A percentile compares a stretch with the other conserved stretches of the same genome.
Conservation (phyloP, 2,888 invertebrate species). For the Cosmopolites sordidus region DNA sequence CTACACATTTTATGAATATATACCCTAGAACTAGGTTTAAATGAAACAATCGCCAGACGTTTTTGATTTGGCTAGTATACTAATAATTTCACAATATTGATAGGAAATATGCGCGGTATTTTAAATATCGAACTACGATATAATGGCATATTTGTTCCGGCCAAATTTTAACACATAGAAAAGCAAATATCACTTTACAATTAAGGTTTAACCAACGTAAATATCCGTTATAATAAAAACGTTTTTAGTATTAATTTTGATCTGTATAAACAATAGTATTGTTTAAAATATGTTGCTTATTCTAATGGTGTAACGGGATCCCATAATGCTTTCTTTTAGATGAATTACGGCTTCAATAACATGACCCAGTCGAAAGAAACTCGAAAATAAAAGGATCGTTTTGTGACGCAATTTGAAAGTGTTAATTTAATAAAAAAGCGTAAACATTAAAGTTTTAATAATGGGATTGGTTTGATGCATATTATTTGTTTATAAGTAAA, state of each 20-base stretch:
- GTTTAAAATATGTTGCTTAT: constrained; percentile 18
- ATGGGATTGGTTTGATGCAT: no score
- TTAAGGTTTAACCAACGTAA: constrained; percentile 34
- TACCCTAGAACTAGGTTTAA: no score
- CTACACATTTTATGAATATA: no score
- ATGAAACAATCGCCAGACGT: background rate
- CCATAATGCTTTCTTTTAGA: constrained; percentile 20
- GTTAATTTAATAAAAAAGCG: background rate
- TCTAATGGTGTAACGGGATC: constrained; percentile 21
- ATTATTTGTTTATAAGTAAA: no score
- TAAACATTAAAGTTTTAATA: background rate
- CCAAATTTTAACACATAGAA: constrained; percentile 31
- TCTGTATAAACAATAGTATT: constrained; percentile 23
- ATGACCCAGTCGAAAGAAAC: background rate
- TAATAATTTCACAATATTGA: constrained; percentile 9
- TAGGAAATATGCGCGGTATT: constrained; percentile 12
- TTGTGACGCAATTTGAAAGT: background rate
- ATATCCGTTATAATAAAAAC: constrained; percentile 32
- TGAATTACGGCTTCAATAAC: constrained; percentile 5
- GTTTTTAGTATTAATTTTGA: constrained; percentile 28
- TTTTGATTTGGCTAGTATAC: no score
- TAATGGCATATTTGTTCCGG: constrained; percentile 36
- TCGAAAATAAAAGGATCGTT: background rate
- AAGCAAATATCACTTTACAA: constrained; percentile 34
- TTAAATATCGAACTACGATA: constrained; percentile 18